Evolutionary conservation across 2,797 vertebrate species (phyloP).

Genomic region (Ctenochaetus hawaiiensis): DNA sequence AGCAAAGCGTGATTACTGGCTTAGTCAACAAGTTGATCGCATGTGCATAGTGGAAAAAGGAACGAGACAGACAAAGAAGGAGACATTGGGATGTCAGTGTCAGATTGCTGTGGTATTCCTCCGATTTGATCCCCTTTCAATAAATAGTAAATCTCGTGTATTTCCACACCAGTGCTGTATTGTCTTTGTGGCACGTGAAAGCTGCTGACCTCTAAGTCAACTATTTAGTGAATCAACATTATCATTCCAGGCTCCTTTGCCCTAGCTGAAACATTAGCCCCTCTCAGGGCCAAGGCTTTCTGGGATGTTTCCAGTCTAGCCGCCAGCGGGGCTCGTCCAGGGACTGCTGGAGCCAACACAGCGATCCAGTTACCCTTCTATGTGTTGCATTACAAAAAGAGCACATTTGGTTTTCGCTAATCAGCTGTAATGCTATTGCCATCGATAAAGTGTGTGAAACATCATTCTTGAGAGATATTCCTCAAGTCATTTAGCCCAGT

Average conservation of each 20-base stretch:
- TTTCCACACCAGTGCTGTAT: slow-evolving; percentile 68
- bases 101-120: slow-evolving; percentile 66
- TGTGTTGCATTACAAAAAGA: slow-evolving; percentile 90
- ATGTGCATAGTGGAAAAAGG: slow-evolving; percentile 33
- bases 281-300: slow-evolving; percentile 82
- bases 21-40: slow-evolving; percentile 49
- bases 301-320: slow-evolving; percentile 86
- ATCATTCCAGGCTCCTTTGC: slow-evolving; percentile 85
- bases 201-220: slow-evolving; percentile 84
- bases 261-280: slow-evolving; percentile 85
- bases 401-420: slow-evolving; percentile 87
- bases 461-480: slow-evolving; percentile 86
- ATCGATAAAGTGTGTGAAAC: slow-evolving; percentile 87
- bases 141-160: slow-evolving; percentile 76
- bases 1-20: slow-evolving; percentile 53
- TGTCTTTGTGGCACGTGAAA: slow-evolving; percentile 69
- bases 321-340: slow-evolving; percentile 82
- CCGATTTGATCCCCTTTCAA: slow-evolving; percentile 64
- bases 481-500: slow-evolving; percentile 82
- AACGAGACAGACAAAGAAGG: slow-evolving; percentile 48
- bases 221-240: slow-evolving; percentile 86
- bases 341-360: slow-evolving; percentile 80
- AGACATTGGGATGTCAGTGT: slow-evolving; percentile 58
- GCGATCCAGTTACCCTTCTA: slow-evolving; percentile 86
- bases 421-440: slow-evolving; percentile 88